A percentile compares a stretch with the other conserved stretches of the same genome.
phyloP scores from a whole-genome alignment of 1,140 invertebrate species.

The Kradibia gibbosae region DNA sequence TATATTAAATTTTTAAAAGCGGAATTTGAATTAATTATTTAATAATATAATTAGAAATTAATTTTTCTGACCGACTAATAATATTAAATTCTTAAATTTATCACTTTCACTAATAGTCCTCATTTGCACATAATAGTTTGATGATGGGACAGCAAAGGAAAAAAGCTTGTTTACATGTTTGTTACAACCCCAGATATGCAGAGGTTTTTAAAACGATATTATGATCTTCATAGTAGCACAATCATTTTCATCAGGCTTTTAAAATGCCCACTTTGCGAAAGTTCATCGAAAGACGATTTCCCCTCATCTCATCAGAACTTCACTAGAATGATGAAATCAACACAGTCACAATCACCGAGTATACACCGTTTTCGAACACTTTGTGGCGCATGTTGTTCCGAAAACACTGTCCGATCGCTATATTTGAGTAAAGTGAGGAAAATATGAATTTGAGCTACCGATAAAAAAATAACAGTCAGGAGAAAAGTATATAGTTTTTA shows the following conservation, averaged over 20 bases:
- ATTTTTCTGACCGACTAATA: background rate
- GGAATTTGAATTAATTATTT: constrained; percentile 18
- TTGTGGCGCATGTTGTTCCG: background rate
- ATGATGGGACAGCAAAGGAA: background rate
- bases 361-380: constrained; percentile 19
- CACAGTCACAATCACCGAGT: constrained; percentile 32
- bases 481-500: too few species aligned
- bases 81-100: background rate
- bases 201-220: background rate
- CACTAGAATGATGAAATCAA: constrained; percentile 6
- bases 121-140: background rate
- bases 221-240: constrained; percentile 33
- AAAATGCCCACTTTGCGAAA: constrained; percentile 3
- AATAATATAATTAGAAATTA: constrained; percentile 20
- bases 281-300: background rate
- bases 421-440: background rate
- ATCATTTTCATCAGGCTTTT: background rate
- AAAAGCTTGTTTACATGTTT: background rate
- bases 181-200: background rate
- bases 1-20: background rate
- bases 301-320: constrained; percentile 23
- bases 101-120: constrained; percentile 31
- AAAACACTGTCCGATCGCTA: background rate
- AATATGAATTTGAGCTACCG: background rate
- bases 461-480: background rate